phyloP scores from a whole-genome alignment of 2,888 invertebrate species.

The Morpho helenor region DNA sequence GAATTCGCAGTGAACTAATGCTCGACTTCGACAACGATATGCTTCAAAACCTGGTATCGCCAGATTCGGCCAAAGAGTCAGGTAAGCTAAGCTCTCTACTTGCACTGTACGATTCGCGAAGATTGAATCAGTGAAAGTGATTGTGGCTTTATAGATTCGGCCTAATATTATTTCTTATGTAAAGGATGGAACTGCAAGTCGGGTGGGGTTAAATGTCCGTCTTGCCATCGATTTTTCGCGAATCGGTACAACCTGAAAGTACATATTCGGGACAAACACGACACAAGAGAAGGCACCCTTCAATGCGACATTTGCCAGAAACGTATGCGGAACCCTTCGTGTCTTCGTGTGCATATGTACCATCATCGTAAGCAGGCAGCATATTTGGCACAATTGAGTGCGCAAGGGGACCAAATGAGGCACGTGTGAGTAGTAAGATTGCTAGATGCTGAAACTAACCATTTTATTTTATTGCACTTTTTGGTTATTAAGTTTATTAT shows the following conservation, averaged over 20 bases:
- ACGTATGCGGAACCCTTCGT: conserved; percentile 81
- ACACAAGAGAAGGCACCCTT: conserved; percentile 81
- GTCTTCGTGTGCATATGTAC: conserved; percentile 82
- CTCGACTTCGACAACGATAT: conserved; percentile 72
- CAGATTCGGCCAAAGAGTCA: conserved; percentile 63
- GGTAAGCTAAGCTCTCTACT: conserved; percentile 42
- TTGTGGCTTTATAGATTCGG: not conserved
- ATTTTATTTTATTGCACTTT: conserved; percentile 6
- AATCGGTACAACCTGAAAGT: conserved; percentile 85
- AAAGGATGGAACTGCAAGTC: conserved; percentile 70
- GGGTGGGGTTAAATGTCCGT: conserved; percentile 81
- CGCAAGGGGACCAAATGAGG: conserved; percentile 52
- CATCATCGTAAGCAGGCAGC: conserved; percentile 81
- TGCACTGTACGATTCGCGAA: conserved; percentile 22
- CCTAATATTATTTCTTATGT: conserved; percentile 18
- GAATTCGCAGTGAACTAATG: conserved; percentile 62
- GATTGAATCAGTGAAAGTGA: not conserved
- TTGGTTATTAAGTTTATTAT: conserved; percentile 1
- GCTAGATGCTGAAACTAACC: not conserved
- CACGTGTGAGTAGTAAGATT: conserved; percentile 41
- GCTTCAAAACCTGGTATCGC: conserved; percentile 64
- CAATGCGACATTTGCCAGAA: conserved; percentile 86
- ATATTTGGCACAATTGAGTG: conserved; percentile 59
- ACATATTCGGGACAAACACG: conserved; percentile 85
- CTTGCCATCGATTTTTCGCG: conserved; percentile 81